phyloP scores from a whole-genome alignment of 2,888 invertebrate species.

The Drosophila nigricruria region DNA sequence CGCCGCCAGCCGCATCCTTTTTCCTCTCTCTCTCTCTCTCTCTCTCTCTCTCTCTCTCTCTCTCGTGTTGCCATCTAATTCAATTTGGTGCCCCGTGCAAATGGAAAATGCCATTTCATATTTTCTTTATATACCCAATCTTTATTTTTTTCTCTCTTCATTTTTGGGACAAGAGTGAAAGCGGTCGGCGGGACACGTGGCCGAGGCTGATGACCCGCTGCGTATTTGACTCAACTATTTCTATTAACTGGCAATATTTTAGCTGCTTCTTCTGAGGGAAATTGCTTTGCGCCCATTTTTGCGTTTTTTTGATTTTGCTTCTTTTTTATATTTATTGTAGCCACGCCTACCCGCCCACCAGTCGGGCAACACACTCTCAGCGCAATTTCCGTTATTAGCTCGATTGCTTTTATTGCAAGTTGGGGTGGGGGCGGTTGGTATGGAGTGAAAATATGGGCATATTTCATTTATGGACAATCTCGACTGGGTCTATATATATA shows the following conservation, averaged over 20 bases:
- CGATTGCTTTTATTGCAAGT: conserved; percentile 73
- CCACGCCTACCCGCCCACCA: neutral
- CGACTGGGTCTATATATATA: neutral
- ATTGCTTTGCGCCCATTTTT: conserved; percentile 46
- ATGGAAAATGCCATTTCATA: conserved; percentile 68
- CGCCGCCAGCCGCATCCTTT: conserved; percentile 27
- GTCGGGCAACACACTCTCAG: conserved; percentile 25
- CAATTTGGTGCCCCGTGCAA: conserved; percentile 68
- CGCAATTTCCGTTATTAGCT: conserved; percentile 79
- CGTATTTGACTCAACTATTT: conserved; percentile 43
- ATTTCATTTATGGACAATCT: conserved; percentile 48
- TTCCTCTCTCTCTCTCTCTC: neutral
- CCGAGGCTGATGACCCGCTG: conserved; percentile 70
- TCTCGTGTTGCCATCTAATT: conserved; percentile 59
- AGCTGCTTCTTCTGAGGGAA: conserved; percentile 30
- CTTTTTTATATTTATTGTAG: conserved; percentile 5
- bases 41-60: neutral
- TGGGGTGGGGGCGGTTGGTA: neutral
- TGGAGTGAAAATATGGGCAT: conserved; percentile 23
- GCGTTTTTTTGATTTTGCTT: conserved; percentile 38
- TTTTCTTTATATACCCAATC: conserved; percentile 20
- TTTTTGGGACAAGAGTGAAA: conserved; percentile 33
- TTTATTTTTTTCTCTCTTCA: no score
- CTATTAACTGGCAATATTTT: conserved; percentile 33
- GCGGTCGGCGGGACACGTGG: conserved; percentile 50